A percentile compares a stretch with the other conserved stretches of the same genome.
These are phyloP conservation scores for Lacanobia wlatinum DNA, from an alignment of 2,888 invertebrate genomes.

Conservation along the genomic window DNA sequence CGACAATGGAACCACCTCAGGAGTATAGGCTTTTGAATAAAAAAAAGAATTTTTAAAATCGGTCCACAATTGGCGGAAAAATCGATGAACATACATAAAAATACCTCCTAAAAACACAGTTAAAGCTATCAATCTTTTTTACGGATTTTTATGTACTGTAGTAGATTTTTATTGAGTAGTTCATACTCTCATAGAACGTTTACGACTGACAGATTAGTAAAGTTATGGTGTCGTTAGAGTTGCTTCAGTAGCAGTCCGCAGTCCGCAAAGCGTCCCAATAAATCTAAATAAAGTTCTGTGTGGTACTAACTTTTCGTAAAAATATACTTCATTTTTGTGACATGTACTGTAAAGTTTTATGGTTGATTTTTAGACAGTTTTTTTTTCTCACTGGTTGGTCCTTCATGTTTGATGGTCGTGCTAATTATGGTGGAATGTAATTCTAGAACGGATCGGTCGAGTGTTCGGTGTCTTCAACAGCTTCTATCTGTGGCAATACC, in stretches of 20 bases:
- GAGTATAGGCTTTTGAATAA: no score
- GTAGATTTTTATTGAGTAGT: background rate
- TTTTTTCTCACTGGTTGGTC: no score
- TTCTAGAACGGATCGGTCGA: no score
- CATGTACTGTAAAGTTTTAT: conserved; percentile 12
- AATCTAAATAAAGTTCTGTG: conserved; percentile 2
- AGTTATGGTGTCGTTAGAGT: conserved; percentile 23
- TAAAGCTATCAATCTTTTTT: background rate
- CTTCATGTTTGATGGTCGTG: no score
- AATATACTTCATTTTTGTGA: background rate
- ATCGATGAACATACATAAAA: no score
- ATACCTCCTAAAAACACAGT: no score
- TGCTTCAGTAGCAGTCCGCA: background rate
- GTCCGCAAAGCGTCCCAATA: conserved; percentile 19
- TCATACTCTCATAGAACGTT: background rate
- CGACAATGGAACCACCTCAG: no score
- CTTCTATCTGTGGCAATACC: no score
- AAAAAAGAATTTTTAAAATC: no score
- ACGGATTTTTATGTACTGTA: background rate
- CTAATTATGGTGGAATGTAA: no score
- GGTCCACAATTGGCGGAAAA: no score
- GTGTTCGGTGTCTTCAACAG: no score
- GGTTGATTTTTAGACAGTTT: background rate
- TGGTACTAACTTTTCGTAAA: conserved; percentile 1
- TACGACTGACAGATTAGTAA: conserved; percentile 14